Percentiles rank a stretch among this genome's conserved stretches.
Conservation (phyloP, 2,113 vertebrate genomes). For the Myanophis thanlyinensis region DNA sequence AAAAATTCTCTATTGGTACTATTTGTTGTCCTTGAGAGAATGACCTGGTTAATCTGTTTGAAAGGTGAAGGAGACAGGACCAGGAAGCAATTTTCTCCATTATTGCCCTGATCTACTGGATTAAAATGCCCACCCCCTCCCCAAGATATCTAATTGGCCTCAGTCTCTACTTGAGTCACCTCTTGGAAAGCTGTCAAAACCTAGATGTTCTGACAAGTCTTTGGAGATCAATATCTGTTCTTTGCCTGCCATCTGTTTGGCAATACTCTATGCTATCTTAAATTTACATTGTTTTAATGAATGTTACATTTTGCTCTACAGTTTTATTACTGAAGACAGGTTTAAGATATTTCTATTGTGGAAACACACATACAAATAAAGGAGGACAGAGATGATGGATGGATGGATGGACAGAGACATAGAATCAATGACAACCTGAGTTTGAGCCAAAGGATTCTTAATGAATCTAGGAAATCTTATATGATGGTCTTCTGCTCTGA, state of each 20-base stretch:
- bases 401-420: not conserved
- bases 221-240: not conserved
- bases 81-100: not conserved
- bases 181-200: not conserved
- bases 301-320: not conserved
- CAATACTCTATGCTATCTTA: not conserved
- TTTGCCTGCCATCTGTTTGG: not conserved
- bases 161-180: not conserved
- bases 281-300: not conserved
- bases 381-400: not conserved
- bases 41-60: not conserved
- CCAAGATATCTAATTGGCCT: not conserved
- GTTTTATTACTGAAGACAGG: not conserved
- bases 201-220: not conserved
- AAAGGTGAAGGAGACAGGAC: not conserved
- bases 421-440: not conserved
- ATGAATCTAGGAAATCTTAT: not conserved
- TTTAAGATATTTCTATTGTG: not conserved
- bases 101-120: not conserved
- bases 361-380: not conserved
- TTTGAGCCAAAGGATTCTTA: not conserved
- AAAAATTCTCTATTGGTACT: not conserved
- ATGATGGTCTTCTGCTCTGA: not conserved
- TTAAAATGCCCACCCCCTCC: not conserved
- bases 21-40: not conserved